These are phyloP conservation scores for Megathymus violae DNA, from an alignment of 1,140 invertebrate species.

Conservation along the genomic window DNA sequence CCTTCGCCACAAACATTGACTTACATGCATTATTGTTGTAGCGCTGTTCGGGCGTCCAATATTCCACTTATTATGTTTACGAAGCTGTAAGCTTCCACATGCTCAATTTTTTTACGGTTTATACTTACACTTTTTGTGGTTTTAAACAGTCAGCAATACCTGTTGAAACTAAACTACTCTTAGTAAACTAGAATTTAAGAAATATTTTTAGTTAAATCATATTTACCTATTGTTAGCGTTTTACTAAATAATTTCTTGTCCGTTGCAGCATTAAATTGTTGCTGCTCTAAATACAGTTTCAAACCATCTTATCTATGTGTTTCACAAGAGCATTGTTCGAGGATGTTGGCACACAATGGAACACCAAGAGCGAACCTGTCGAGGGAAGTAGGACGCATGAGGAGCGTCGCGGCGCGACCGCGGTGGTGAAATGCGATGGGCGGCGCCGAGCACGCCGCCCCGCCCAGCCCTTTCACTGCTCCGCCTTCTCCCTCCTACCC, in stretches of 20 bases:
- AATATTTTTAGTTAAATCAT: not conserved
- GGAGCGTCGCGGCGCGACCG: conserved; percentile 57
- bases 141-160: too few relatives aligned
- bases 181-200: too few relatives aligned
- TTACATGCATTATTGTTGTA: conserved; percentile 43
- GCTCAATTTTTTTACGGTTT: too few relatives aligned
- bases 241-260: conserved; percentile 16
- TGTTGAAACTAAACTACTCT: too few relatives aligned
- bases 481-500: conserved; percentile 67
- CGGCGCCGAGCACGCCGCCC: conserved; percentile 74
- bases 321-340: conserved; percentile 76
- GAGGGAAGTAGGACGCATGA: conserved; percentile 75
- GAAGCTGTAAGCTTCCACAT: too few relatives aligned
- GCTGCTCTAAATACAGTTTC: conserved; percentile 34
- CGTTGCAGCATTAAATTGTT: conserved; percentile 36
- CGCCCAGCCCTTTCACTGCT: conserved; percentile 81
- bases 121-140: too few relatives aligned
- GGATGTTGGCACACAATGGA: conserved; percentile 72
- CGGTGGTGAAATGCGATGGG: conserved; percentile 80
- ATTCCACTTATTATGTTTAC: not conserved
- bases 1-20: conserved; percentile 41
- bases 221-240: conserved; percentile 5
- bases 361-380: conserved; percentile 74
- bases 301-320: conserved; percentile 68
- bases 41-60: not conserved